A percentile compares a stretch with the other conserved stretches of the same genome.
phyloP scores from a whole-genome alignment of 2,888 invertebrate genomes.

The Salticus scenicus region DNA sequence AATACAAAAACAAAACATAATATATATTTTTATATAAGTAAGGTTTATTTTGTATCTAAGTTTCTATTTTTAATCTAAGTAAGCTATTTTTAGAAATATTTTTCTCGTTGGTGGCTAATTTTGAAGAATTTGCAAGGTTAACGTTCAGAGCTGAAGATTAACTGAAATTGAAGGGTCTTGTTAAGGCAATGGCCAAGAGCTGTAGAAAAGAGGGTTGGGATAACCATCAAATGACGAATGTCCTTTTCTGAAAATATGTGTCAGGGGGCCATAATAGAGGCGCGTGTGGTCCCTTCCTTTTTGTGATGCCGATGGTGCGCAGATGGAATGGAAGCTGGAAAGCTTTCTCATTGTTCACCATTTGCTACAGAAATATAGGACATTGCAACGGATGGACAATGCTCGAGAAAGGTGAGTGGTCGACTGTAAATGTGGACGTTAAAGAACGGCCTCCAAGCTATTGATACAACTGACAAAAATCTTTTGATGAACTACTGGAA shows the following conservation, averaged over 20 bases:
- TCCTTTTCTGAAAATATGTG: neutral
- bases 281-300: neutral
- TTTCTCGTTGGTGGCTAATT: too few relatives aligned
- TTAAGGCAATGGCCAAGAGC: neutral
- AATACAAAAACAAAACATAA: too few relatives aligned
- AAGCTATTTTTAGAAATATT: too few relatives aligned
- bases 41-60: too few relatives aligned
- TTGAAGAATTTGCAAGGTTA: too few relatives aligned
- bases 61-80: too few relatives aligned
- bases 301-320: neutral
- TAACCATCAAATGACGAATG: neutral
- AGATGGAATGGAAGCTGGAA: neutral
- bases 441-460: neutral
- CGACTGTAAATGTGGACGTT: neutral
- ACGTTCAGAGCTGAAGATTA: too few relatives aligned
- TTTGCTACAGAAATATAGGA: neutral
- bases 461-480: neutral
- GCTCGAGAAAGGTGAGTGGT: neutral
- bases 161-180: too few relatives aligned
- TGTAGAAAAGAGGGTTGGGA: neutral
- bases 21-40: too few relatives aligned
- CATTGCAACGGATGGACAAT: neutral
- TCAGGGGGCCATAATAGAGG: slow-evolving; percentile 1
- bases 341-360: neutral
- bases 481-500: too few relatives aligned